Conservation (phyloP, 2,797 vertebrate species). For the Zonotrichia albicollis region DNA sequence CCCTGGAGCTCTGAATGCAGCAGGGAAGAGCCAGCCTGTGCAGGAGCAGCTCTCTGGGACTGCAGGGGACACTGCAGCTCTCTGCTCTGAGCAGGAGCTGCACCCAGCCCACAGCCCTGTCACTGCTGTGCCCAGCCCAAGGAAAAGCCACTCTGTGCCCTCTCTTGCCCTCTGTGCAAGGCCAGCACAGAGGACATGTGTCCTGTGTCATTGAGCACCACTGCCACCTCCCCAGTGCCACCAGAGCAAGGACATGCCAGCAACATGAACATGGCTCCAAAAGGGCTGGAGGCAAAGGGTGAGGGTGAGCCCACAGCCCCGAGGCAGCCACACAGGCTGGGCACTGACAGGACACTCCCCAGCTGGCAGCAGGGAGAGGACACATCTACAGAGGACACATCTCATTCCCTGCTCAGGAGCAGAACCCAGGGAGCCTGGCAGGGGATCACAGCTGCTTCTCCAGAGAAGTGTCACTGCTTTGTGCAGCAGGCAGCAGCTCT, state of each 20-base stretch:
- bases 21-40: neutral
- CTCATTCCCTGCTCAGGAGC: neutral
- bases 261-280: fast-evolving
- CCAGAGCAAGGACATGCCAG: neutral
- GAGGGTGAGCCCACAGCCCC: neutral
- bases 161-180: no score
- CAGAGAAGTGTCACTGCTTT: neutral
- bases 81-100: neutral
- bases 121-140: fast-evolving
- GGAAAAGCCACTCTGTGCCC: neutral
- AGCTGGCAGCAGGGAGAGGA: neutral
- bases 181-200: neutral
- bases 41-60: neutral
- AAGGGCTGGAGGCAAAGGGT: neutral
- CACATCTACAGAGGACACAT: fast-evolving
- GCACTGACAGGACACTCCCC: neutral
- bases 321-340: fast-evolving
- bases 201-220: neutral
- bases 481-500: neutral
- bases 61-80: neutral
- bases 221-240: neutral
- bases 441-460: neutral
- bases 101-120: neutral
- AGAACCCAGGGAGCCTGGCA: neutral
- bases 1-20: fast-evolving